phyloP scores from a whole-genome alignment of 2,888 invertebrate genomes.

The Zeuzera pyrina region DNA sequence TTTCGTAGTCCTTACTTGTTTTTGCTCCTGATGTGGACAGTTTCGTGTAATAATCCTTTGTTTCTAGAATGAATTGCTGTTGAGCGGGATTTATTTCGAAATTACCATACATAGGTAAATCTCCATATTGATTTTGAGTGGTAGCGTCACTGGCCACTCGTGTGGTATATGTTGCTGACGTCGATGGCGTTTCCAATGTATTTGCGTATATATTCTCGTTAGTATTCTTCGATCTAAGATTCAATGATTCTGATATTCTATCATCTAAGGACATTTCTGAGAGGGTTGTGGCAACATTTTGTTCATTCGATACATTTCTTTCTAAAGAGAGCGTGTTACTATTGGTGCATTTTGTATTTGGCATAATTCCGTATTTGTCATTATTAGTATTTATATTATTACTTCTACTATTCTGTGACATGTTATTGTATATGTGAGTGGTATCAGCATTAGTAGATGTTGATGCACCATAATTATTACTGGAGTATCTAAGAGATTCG shows the following conservation, averaged over 20 bases:
- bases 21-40: slow-evolving; percentile 39
- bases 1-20: slow-evolving; percentile 45
- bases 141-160: background rate
- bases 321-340: slow-evolving; percentile 33
- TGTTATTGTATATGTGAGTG: slow-evolving; percentile 35
- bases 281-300: slow-evolving; percentile 27
- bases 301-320: slow-evolving; percentile 23
- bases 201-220: slow-evolving; percentile 50
- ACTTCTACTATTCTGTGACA: slow-evolving; percentile 25
- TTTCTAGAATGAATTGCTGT: slow-evolving; percentile 52
- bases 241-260: slow-evolving; percentile 61
- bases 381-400: slow-evolving; percentile 21
- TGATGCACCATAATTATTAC: slow-evolving; percentile 23
- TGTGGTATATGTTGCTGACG: slow-evolving; percentile 16
- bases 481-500: slow-evolving; percentile 46
- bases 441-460: slow-evolving; percentile 18
- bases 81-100: slow-evolving; percentile 45
- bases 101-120: slow-evolving; percentile 49
- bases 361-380: slow-evolving; percentile 26
- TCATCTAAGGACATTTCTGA: slow-evolving; percentile 60
- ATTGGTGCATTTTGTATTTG: slow-evolving; percentile 28
- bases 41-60: slow-evolving; percentile 60
- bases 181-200: slow-evolving; percentile 24
- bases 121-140: slow-evolving; percentile 29
- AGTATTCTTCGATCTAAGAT: slow-evolving; percentile 56